A percentile compares a stretch with the other conserved stretches of the same genome.
These are phyloP conservation scores for Danio aesculapii DNA, from an alignment of 2,797 vertebrate genomes.

Conservation along the genomic window DNA sequence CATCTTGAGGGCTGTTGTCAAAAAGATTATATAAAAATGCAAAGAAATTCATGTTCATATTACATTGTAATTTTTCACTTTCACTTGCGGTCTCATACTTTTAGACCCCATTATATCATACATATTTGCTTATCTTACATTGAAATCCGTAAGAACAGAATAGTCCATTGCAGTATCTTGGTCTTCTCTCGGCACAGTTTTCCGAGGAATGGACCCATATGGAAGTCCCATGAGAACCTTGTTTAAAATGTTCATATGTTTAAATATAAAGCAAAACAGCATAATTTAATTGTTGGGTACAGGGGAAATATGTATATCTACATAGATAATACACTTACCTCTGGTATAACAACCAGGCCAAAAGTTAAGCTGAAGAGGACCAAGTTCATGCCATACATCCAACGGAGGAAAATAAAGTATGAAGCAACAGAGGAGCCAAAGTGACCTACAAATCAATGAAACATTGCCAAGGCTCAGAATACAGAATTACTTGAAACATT, in stretches of 20 bases:
- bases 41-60: background rate
- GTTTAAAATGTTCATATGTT: background rate
- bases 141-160: constrained; percentile 96
- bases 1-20: background rate
- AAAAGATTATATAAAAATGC: background rate
- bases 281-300: background rate
- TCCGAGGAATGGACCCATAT: constrained; percentile 93
- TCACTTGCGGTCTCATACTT: background rate
- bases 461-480: background rate
- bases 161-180: constrained; percentile 93
- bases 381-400: constrained; percentile 99
- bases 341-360: constrained; percentile 96
- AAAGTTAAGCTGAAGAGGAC: constrained; percentile 97
- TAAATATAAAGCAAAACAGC: background rate
- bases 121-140: constrained; percentile 75
- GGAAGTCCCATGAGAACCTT: constrained; percentile 95
- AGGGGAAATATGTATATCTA: no score
- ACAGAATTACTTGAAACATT: background rate
- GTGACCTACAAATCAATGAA: constrained; percentile 82
- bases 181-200: constrained; percentile 92
- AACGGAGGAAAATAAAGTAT: constrained; percentile 98
- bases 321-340: constrained; percentile 78
- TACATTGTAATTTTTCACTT: background rate
- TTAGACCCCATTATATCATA: background rate
- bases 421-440: constrained; percentile 98